A percentile compares a stretch with the other conserved stretches of the same genome.
Evolutionary conservation across 2,888 invertebrate species (phyloP).

Genomic region (Tryphoninae sp.): DNA sequence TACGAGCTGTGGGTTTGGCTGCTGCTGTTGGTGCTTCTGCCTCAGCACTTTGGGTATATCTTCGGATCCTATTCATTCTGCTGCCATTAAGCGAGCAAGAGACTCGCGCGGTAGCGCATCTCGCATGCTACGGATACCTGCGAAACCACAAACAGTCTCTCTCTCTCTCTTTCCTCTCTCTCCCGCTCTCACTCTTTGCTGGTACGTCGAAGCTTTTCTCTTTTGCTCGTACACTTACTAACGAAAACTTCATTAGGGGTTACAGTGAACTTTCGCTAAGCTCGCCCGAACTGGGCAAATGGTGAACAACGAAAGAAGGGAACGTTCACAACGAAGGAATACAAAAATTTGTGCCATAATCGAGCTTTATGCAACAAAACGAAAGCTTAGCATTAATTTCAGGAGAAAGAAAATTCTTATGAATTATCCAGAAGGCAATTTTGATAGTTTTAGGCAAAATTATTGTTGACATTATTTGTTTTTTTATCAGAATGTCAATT

Average conservation of each 20-base stretch:
- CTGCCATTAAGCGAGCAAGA: conserved; percentile 63
- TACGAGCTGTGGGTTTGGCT: conserved; percentile 58
- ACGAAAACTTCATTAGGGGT: conserved; percentile 54
- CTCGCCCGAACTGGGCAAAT: neutral
- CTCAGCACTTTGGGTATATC: conserved; percentile 68
- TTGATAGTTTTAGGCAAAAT: too few relatives aligned
- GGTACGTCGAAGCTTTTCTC: conserved; percentile 26
- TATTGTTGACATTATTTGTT: too few relatives aligned
- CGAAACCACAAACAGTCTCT: conserved; percentile 32
- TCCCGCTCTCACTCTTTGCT: neutral
- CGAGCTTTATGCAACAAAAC: too few relatives aligned
- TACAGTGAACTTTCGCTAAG: neutral
- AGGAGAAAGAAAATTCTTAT: too few relatives aligned
- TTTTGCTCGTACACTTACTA: conserved; percentile 31
- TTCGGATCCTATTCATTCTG: conserved; percentile 69
- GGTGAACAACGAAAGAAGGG: neutral
- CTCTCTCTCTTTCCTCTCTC: conserved; percentile 14
- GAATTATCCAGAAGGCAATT: too few relatives aligned
- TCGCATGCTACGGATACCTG: conserved; percentile 56
- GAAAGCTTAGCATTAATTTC: too few relatives aligned
- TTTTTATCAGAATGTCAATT: too few relatives aligned
- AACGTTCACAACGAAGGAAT: too few relatives aligned
- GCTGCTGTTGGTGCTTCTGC: conserved; percentile 43
- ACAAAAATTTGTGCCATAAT: too few relatives aligned
- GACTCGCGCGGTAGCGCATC: conserved; percentile 51